These are phyloP conservation scores for Climacteris rufus DNA, from an alignment of 2,113 vertebrate genomes.

Conservation along the genomic window DNA sequence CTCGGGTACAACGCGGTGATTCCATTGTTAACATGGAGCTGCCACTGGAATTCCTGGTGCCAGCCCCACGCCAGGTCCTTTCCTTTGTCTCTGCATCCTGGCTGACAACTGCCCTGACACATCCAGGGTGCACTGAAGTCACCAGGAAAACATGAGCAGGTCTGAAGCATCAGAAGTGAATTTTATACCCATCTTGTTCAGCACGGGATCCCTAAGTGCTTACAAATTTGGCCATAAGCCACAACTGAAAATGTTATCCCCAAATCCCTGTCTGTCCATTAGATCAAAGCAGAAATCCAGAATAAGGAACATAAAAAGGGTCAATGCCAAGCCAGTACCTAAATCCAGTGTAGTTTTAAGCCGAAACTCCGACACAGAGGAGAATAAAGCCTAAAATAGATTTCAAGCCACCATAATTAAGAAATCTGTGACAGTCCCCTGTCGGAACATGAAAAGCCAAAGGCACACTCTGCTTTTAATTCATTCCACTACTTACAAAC, in stretches of 20 bases:
- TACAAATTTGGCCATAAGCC: background rate
- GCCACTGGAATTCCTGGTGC: background rate
- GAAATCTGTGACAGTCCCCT: background rate
- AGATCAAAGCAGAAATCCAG: background rate
- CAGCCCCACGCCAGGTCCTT: background rate
- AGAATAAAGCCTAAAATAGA: background rate
- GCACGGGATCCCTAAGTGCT: background rate
- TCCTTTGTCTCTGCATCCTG: too few species aligned
- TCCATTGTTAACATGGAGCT: rapidly evolving
- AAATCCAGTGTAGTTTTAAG: background rate
- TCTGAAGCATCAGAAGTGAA: background rate
- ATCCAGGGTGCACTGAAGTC: too few species aligned
- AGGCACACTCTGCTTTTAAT: background rate
- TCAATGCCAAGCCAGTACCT: background rate
- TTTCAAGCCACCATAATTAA: background rate
- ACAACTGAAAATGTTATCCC: background rate
- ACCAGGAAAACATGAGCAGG: background rate
- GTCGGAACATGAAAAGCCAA: background rate
- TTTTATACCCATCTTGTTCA: background rate
- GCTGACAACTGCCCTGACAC: too few species aligned
- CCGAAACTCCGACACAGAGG: background rate
- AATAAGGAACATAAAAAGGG: background rate
- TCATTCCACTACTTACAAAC: background rate
- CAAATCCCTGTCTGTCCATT: background rate
- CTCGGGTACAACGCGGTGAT: rapidly evolving